These are phyloP conservation scores for Tridacna gigas DNA, from an alignment of 2,888 invertebrate species.

Conservation along the genomic window DNA sequence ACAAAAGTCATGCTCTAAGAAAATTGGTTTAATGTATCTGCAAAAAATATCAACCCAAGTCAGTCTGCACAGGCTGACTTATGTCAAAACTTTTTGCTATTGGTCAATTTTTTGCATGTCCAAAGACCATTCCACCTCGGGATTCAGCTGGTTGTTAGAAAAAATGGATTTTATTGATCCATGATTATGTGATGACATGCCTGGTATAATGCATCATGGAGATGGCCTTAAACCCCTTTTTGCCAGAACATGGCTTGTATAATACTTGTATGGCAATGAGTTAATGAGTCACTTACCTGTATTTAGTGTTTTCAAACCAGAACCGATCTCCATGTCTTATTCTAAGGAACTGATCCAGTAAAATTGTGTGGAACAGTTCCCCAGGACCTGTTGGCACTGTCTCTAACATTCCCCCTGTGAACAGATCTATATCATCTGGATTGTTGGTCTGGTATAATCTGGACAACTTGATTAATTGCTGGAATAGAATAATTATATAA, in stretches of 20 bases:
- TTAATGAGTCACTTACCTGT: constrained; percentile 88
- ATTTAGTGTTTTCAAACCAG: constrained; percentile 97
- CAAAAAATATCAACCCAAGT: too few relatives aligned
- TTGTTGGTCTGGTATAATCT: constrained; percentile 89
- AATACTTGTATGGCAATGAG: neutral
- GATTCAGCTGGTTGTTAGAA: too few relatives aligned
- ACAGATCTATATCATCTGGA: constrained; percentile 96
- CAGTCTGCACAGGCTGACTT: too few relatives aligned
- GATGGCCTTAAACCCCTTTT: neutral
- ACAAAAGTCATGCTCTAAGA: too few relatives aligned
- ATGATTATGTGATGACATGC: too few relatives aligned
- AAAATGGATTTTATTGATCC: too few relatives aligned
- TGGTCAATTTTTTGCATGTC: too few relatives aligned
- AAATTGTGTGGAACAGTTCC: constrained; percentile 94
- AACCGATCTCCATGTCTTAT: constrained; percentile 97
- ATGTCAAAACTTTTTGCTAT: too few relatives aligned
- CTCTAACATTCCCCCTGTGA: constrained; percentile 98
- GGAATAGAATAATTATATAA: neutral
- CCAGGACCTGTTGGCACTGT: constrained; percentile 88
- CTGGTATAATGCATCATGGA: too few relatives aligned
- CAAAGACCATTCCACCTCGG: too few relatives aligned
- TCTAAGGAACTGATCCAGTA: constrained; percentile 95
- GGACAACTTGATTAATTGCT: constrained; percentile 86
- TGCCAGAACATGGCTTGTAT: neutral
- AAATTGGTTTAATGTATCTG: too few relatives aligned